These are phyloP conservation scores for Tupaia chinensis DNA, from an alignment of 2,113 vertebrate species.

Conservation along the genomic window DNA sequence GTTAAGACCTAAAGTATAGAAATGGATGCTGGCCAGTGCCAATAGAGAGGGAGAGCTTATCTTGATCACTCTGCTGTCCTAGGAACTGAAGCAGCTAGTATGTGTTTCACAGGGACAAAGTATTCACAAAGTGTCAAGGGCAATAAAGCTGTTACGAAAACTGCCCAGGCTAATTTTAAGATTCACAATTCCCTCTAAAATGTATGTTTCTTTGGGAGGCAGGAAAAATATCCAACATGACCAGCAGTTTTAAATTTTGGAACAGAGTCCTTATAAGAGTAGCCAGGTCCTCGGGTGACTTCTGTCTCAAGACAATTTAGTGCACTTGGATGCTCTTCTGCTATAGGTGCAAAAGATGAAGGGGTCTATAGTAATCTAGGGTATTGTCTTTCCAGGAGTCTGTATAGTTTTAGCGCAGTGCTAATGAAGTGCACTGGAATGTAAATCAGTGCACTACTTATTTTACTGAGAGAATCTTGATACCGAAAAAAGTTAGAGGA, in stretches of 20 bases:
- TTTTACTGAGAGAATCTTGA: constrained; percentile 17
- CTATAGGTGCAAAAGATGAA: neutral
- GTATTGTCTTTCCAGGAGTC: neutral
- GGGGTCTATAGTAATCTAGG: neutral
- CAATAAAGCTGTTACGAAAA: neutral
- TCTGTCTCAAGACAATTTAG: neutral
- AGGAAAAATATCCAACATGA: neutral
- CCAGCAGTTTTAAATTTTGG: constrained; percentile 11
- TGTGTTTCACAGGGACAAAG: neutral
- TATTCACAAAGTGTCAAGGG: neutral
- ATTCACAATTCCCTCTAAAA: neutral
- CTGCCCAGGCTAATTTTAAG: neutral
- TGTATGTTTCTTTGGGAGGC: constrained; percentile 20
- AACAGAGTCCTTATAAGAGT: neutral
- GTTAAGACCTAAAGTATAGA: neutral
- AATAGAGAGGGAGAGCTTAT: neutral
- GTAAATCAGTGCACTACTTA: constrained; percentile 28
- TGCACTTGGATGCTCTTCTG: neutral
- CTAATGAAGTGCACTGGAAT: neutral
- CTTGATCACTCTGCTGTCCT: neutral
- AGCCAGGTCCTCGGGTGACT: neutral
- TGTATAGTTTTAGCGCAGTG: neutral
- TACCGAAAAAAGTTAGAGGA: neutral
- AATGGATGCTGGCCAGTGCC: neutral
- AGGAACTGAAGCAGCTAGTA: neutral